Percentiles rank a stretch among this genome's conserved stretches.
phyloP scores from a whole-genome alignment of 2,888 invertebrate species.

The Drosophila bunnanda region DNA sequence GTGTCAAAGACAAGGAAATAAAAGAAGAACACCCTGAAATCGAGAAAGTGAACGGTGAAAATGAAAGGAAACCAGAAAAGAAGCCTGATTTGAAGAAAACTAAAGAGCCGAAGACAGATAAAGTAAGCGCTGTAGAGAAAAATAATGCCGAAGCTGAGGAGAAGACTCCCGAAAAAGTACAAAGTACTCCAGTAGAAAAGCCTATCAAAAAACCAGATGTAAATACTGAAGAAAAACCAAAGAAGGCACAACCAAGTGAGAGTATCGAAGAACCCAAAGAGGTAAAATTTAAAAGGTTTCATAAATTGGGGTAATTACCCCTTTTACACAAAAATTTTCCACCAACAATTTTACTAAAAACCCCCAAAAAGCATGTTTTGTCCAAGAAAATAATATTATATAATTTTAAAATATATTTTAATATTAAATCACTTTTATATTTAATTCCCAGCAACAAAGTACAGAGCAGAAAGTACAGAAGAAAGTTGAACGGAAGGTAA shows the following conservation, averaged over 20 bases:
- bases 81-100: background rate
- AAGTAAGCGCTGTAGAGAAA: background rate
- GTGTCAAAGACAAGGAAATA: background rate
- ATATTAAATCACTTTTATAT: slow-evolving; percentile 1
- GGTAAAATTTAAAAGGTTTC: background rate
- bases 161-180: background rate
- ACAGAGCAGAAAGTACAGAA: slow-evolving; percentile 75
- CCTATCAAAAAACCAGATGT: background rate
- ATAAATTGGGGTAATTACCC: background rate
- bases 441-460: slow-evolving; percentile 64
- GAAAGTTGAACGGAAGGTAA: slow-evolving; percentile 78
- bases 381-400: too few species aligned
- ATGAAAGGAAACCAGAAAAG: background rate
- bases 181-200: background rate
- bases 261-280: background rate
- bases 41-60: background rate
- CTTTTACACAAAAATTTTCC: background rate
- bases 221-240: background rate
- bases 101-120: background rate
- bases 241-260: background rate
- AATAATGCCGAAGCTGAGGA: background rate
- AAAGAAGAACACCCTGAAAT: too few species aligned
- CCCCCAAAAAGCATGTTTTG: background rate
- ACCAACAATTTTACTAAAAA: slow-evolving; percentile 3
- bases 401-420: background rate